Evolutionary conservation across 1,140 invertebrate species (phyloP).

Genomic region (Physella acuta): DNA sequence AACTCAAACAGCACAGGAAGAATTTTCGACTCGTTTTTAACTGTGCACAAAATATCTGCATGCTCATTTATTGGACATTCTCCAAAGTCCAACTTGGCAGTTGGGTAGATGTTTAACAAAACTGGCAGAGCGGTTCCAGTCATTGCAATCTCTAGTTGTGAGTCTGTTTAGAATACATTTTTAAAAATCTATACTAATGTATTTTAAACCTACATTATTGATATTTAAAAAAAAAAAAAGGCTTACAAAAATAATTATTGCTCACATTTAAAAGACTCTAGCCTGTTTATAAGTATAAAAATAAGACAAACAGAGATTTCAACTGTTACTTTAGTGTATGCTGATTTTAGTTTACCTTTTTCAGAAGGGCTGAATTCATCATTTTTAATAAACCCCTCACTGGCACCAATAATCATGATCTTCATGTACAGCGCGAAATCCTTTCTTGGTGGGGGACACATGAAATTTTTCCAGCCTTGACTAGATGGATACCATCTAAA

Average conservation of each 20-base stretch:
- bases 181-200: no score
- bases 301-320: no score
- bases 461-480: conserved; percentile 51
- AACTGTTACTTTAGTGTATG: no score
- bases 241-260: no score
- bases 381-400: conserved; percentile 43
- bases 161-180: no score
- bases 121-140: conserved; percentile 59
- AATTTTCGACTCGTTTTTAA: conserved; percentile 53
- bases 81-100: conserved; percentile 53
- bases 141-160: conserved; percentile 53
- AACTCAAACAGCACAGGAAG: conserved; percentile 55
- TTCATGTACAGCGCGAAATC: conserved; percentile 59
- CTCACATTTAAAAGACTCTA: no score
- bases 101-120: conserved; percentile 48
- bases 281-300: no score
- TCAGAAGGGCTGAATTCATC: no score
- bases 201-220: no score
- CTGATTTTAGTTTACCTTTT: no score
- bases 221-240: no score
- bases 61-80: conserved; percentile 55
- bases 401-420: conserved; percentile 56
- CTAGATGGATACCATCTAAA: conserved; percentile 55
- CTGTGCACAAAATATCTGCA: conserved; percentile 48
- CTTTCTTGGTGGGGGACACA: conserved; percentile 52